These are phyloP conservation scores for Pseudomyrmex pallidus DNA, from an alignment of 1,140 invertebrate genomes.

Conservation along the genomic window DNA sequence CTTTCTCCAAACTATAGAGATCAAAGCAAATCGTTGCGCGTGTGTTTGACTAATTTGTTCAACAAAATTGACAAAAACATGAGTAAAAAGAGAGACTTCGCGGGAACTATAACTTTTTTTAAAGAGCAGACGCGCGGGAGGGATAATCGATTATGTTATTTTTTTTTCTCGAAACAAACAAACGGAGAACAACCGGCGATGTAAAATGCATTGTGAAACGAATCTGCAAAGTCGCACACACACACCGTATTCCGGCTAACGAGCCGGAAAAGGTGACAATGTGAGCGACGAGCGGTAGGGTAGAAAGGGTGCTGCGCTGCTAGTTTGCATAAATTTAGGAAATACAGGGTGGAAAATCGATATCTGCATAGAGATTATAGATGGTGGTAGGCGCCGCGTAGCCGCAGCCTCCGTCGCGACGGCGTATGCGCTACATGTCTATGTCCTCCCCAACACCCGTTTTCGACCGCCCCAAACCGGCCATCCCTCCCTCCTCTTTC, in stretches of 20 bases:
- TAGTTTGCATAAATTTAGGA: slow-evolving; percentile 86
- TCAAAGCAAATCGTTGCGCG: too few species aligned
- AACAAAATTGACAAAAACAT: too few species aligned
- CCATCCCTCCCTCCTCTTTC: slow-evolving; percentile 13
- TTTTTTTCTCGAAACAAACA: neutral
- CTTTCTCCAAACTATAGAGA: too few species aligned
- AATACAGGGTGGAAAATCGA: slow-evolving; percentile 85
- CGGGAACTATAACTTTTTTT: neutral
- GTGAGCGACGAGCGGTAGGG: slow-evolving; percentile 22
- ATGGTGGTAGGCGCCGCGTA: slow-evolving; percentile 86
- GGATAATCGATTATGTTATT: neutral
- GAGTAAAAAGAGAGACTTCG: too few species aligned
- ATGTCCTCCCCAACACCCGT: slow-evolving; percentile 67
- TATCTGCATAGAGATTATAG: slow-evolving; percentile 86
- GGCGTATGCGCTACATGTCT: slow-evolving; percentile 83
- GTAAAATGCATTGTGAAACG: neutral
- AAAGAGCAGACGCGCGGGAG: too few species aligned
- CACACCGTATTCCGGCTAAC: neutral
- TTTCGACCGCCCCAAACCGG: slow-evolving; percentile 65
- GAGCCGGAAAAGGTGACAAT: slow-evolving; percentile 31
- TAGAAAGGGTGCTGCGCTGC: slow-evolving; percentile 69
- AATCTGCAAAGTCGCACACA: neutral
- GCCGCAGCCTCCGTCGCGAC: slow-evolving; percentile 86
- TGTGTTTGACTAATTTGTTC: too few species aligned
- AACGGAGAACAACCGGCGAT: neutral